A percentile compares a stretch with the other conserved stretches of the same genome.
phyloP scores from a whole-genome alignment of 2,797 vertebrate species.

The Pseudochromis fuscus region DNA sequence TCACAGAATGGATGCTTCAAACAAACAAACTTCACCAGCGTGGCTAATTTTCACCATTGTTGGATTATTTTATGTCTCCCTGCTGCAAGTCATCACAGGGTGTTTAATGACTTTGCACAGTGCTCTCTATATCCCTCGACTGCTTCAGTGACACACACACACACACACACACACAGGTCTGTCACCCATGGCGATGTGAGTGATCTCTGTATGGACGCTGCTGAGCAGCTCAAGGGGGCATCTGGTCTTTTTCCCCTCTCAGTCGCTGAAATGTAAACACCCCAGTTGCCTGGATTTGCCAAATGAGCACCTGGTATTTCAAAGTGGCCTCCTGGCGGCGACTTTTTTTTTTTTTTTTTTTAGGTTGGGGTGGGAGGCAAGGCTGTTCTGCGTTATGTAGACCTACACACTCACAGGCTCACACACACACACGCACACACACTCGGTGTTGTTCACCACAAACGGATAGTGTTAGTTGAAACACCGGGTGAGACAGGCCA shows the following conservation, averaged over 20 bases:
- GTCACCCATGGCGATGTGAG: constrained; percentile 79
- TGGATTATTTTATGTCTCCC: constrained; percentile 59
- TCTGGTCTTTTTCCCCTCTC: constrained; percentile 84
- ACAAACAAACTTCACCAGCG: constrained; percentile 51
- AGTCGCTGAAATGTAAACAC: constrained; percentile 85
- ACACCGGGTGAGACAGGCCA: constrained; percentile 57
- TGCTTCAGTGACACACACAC: constrained; percentile 36
- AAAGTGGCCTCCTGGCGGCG: constrained; percentile 82
- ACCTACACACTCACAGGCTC: constrained; percentile 58
- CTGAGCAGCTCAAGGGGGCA: constrained; percentile 76
- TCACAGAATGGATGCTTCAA: constrained; percentile 42
- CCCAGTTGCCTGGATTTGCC: constrained; percentile 82
- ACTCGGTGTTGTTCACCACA: constrained; percentile 54
- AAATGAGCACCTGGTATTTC: constrained; percentile 86
- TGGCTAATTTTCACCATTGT: constrained; percentile 63
- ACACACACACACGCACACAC: constrained; percentile 60
- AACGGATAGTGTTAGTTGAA: constrained; percentile 52
- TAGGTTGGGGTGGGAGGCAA: constrained; percentile 58
- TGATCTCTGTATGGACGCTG: constrained; percentile 77
- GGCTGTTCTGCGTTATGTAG: constrained; percentile 79
- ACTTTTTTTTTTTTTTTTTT: constrained; percentile 66
- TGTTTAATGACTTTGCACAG: constrained; percentile 77
- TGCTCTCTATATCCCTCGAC: constrained; percentile 38
- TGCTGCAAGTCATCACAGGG: constrained; percentile 65
- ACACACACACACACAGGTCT: constrained; percentile 65